Evolutionary conservation across 2,888 invertebrate species (phyloP).

Genomic region (Antheraea yamamai): DNA sequence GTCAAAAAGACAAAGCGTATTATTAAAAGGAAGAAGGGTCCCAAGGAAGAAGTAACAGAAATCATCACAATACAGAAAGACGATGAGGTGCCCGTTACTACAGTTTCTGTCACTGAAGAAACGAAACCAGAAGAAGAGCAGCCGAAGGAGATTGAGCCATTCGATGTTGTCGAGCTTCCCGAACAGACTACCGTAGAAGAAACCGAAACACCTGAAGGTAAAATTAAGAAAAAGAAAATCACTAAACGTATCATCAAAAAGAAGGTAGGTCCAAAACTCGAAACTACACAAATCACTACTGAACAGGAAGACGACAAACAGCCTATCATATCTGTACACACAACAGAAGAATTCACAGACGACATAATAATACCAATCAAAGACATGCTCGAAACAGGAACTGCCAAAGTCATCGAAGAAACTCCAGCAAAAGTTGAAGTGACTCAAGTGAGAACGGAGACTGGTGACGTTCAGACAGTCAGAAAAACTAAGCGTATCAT

Average conservation of each 20-base stretch:
- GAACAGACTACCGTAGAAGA: conserved; percentile 24
- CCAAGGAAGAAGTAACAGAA: conserved; percentile 51
- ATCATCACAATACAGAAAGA: conserved; percentile 24
- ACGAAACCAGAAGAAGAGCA: too few relatives aligned
- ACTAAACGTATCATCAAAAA: conserved; percentile 38
- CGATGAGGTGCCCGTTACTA: conserved; percentile 9
- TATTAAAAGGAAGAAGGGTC: too few relatives aligned
- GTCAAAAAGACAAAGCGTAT: too few relatives aligned
- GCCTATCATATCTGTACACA: conserved; percentile 41
- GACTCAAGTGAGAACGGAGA: conserved; percentile 28
- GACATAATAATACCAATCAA: conserved; percentile 34
- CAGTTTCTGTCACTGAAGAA: too few relatives aligned
- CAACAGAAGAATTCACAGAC: conserved; percentile 48
- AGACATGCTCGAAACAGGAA: conserved; percentile 27
- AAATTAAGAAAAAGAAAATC: conserved; percentile 28
- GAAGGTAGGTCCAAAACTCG: conserved; percentile 43
- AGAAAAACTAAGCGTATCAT: conserved; percentile 36
- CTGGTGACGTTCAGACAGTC: conserved; percentile 27
- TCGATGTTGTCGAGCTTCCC: conserved; percentile 27
- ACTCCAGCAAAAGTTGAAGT: conserved; percentile 32
- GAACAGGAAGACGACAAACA: conserved; percentile 30
- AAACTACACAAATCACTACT: conserved; percentile 26
- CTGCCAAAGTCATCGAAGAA: conserved; percentile 45
- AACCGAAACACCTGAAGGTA: conserved; percentile 25
- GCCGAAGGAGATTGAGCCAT: too few relatives aligned